phyloP scores from a whole-genome alignment of 2,888 invertebrate genomes.

The Lobophora halterata region DNA sequence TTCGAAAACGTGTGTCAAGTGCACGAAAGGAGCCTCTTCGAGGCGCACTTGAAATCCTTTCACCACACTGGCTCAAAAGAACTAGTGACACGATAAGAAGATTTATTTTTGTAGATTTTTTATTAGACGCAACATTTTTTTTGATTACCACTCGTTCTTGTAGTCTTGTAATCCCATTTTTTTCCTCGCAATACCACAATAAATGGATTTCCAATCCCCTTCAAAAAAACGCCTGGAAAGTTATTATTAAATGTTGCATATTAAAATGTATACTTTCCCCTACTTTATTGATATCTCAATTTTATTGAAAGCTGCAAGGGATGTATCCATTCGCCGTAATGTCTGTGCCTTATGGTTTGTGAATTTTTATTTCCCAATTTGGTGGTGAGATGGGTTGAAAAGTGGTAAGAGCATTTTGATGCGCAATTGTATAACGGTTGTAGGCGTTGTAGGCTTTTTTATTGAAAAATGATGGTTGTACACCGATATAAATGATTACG shows the following conservation, averaged over 20 bases:
- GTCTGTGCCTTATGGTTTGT: slow-evolving; percentile 50
- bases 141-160: no score
- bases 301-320: slow-evolving; percentile 47
- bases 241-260: slow-evolving; percentile 76
- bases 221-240: slow-evolving; percentile 43
- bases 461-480: no score
- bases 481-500: no score
- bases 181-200: slow-evolving; percentile 24
- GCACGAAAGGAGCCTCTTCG: no score
- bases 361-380: slow-evolving; percentile 40
- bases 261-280: slow-evolving; percentile 60
- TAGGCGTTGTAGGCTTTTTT: background rate
- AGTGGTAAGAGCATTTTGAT: slow-evolving; percentile 31
- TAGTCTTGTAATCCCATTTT: no score
- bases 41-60: no score
- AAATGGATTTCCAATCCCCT: slow-evolving; percentile 39
- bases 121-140: no score
- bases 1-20: no score
- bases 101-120: no score
- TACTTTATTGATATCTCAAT: slow-evolving; percentile 46
- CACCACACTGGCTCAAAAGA: no score
- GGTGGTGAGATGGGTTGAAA: slow-evolving; percentile 42
- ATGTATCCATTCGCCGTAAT: slow-evolving; percentile 38
- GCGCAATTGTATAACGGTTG: slow-evolving; percentile 9
- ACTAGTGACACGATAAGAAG: no score